Conservation (phyloP, 2,113 vertebrate genomes). For the Rhipidura dahli region DNA sequence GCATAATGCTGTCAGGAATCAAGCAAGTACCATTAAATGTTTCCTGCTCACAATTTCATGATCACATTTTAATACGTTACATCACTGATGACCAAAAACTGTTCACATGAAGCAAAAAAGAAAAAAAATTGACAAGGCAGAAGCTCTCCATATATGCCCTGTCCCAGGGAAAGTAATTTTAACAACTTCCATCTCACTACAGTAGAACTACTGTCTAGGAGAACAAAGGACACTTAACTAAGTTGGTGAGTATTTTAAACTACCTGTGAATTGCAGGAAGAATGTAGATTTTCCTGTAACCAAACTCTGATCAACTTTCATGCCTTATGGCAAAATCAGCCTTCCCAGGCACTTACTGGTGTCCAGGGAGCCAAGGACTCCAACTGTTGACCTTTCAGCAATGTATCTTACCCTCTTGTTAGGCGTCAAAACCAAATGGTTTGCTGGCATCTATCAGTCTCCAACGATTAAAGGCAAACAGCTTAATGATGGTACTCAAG, state of each 20-base stretch:
- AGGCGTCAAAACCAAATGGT: not conserved
- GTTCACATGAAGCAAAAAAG: not conserved
- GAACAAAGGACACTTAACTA: not conserved
- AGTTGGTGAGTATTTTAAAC: not conserved
- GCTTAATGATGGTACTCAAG: not conserved
- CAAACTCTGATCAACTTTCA: not conserved
- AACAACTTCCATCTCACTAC: not conserved
- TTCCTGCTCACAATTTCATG: conserved; percentile 44
- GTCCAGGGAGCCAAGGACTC: not conserved
- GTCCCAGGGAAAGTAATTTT: not conserved
- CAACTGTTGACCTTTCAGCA: not conserved
- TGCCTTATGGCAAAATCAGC: not conserved
- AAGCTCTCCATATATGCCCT: not conserved
- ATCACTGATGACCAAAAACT: not conserved
- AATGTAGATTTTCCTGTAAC: not conserved
- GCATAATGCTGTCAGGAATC: conserved; percentile 44
- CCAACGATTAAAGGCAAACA: not conserved
- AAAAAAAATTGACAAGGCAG: not conserved
- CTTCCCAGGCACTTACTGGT: not conserved
- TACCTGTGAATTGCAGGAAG: not conserved
- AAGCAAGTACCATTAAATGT: conserved; percentile 36
- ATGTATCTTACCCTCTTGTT: not conserved
- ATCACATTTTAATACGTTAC: conserved; percentile 34
- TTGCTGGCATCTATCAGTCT: not conserved
- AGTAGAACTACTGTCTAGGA: not conserved